A percentile compares a stretch with the other conserved stretches of the same genome.
Conservation (phyloP, 2,113 vertebrate species). For the Chloebia gouldiae region DNA sequence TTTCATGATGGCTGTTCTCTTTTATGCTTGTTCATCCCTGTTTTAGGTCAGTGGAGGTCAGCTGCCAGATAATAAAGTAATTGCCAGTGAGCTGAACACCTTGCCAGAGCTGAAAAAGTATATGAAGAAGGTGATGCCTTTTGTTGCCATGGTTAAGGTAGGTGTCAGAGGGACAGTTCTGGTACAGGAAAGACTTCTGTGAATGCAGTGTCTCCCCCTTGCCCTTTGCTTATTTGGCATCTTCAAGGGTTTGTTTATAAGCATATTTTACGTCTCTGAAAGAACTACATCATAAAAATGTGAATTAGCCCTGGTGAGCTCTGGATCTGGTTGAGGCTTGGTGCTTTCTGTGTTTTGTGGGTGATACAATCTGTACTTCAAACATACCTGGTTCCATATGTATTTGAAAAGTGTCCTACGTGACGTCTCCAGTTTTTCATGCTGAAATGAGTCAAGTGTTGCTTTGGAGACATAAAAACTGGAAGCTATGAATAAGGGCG, state of each 20-base stretch:
- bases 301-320: background rate
- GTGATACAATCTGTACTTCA: background rate
- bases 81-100: slow-evolving; percentile 83
- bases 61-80: slow-evolving; percentile 94
- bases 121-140: slow-evolving; percentile 98
- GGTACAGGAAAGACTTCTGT: background rate
- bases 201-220: background rate
- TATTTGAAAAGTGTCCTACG: background rate
- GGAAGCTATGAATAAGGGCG: background rate
- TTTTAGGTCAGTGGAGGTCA: slow-evolving; percentile 78
- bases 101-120: slow-evolving; percentile 94
- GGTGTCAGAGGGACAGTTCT: background rate
- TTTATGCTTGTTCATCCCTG: background rate
- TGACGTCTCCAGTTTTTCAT: background rate
- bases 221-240: background rate
- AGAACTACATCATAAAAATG: background rate
- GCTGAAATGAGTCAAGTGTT: background rate
- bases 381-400: background rate
- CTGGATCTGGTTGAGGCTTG: background rate
- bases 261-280: background rate
- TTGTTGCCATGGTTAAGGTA: slow-evolving; percentile 98
- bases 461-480: background rate
- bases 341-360: background rate
- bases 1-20: background rate
- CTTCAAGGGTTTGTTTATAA: background rate